Base-by-base conservation (phyloP, 2,113 vertebrate genomes). In the Brachionichthys hirsutus region DNA sequence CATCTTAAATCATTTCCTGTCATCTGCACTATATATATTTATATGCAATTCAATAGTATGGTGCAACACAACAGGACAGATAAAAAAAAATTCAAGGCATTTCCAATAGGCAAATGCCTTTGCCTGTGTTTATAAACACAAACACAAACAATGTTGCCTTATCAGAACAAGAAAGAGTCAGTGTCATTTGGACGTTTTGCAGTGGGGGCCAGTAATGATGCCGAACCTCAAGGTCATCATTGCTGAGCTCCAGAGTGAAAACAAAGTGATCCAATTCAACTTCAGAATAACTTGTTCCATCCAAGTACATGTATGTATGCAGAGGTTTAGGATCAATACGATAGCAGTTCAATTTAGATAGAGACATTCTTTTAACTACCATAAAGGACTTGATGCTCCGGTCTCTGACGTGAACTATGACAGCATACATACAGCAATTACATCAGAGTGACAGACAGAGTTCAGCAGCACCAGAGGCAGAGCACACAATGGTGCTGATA, bases 201-300 rank as follows among this genome's bases (percentile, higher is more conserved):
- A 81, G 75, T 67, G 66, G 48, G 72, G 66, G 62, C 72, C 83
- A 70, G 74, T 82, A 79, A 84, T 77, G 80, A 83, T 80, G 69
- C 76, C 62, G 78, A 82, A 86, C 74, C 77, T 79, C 75, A 85
- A 88, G 83, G 75, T 86, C 80, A 80, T 76, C 51, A 75, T 81
- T 80, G 72, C 67, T 52, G 67, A 72, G 60, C 50, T 68, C 66
- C 67, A 66, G 52, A 73, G 24, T 30, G 5, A 30, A 30, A 6
- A 30, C 24, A 30, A 6, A 30, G 24, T 30, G 24, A 30, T 30
- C 24, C 8, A 30, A 30, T 30, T 75, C 62, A 43, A 47, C 65
- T 52, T 54, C 22, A 72, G 35, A 78, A 71, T 64, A 54, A 74
- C 35, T 44, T 15, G 17, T 60, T 69, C 46, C 47, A 68, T 47